phyloP scores from a whole-genome alignment of 2,113 vertebrate genomes.

The Apeltes quadracus region DNA sequence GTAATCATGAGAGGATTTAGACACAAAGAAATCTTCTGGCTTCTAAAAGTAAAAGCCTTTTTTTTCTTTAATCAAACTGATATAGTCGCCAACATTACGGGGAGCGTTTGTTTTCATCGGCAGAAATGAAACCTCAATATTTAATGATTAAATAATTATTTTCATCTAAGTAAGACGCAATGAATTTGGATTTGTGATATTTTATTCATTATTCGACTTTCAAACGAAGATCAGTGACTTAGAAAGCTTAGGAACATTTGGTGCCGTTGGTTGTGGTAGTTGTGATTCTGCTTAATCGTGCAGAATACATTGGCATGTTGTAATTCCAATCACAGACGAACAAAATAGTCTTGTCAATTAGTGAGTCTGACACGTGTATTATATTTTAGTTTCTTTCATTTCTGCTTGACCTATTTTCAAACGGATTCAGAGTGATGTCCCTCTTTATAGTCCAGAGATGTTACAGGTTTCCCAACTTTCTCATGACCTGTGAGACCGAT shows the following conservation, averaged over 20 bases:
- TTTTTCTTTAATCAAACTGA: background rate
- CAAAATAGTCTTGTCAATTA: no score
- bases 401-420: background rate
- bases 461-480: slow-evolving; percentile 6
- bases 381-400: background rate
- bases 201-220: background rate
- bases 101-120: background rate
- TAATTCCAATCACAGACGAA: background rate
- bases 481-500: no score
- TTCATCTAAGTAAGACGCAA: background rate
- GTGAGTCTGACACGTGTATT: background rate
- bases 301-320: background rate
- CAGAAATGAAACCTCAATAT: background rate
- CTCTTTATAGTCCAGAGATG: background rate
- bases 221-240: background rate
- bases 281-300: background rate
- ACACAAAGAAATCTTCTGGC: background rate
- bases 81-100: background rate
- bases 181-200: background rate
- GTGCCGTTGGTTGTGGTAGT: no score
- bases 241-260: background rate
- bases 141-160: background rate
- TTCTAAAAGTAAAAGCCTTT: background rate
- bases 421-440: background rate
- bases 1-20: background rate